Evolutionary conservation across 2,888 invertebrate species (phyloP), one percentile per base, ranked within the genome.

Genomic region (Drosophila bunnanda): DNA sequence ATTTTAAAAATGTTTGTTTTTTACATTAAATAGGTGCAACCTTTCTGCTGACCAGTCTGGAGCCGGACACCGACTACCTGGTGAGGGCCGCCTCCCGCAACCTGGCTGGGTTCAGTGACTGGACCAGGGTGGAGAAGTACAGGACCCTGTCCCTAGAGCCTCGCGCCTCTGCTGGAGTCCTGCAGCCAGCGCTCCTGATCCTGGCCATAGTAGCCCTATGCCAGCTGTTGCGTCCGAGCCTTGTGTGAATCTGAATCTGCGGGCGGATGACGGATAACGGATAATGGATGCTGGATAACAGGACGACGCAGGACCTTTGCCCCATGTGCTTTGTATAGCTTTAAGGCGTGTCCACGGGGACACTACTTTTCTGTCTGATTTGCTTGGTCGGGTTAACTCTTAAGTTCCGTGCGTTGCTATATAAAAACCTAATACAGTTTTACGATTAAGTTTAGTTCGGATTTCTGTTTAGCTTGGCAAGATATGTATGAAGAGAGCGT

Each of bases 51-150:
- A 91, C 90, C 17, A 91, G 93, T 56, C 89, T 94, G 44, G 90
- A 92, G 25, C 91, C 92, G 32, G 92, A 93, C 75, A 94, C 94
- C 3, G 92, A 92, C 36, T 94, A 94, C 80, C 91, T 93, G 65
- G 92, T 94, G 69, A 91, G 93, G 56, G 94, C 93, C 2, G 94
- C 94, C 34, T 93, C 94, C 3, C 92, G 92, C 60, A 94, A 94
- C 83, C 89, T 92, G 22, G 94, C 94, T 12, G 94, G 94, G n/a
- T 89, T 93, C 59, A 92, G 93, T 72, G 92, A 92, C 75, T 92
- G 88, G 76, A 92, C 92, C 41, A 89, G 80, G 54, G 91, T 91
- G 52, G 90, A 90, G 73, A 90, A 89, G 70, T 91, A 91, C 74
- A 86, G 71, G 64, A 93, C 92, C 4, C 78, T 90, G 25, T 91